Conservation (phyloP, 2,113 vertebrate species). For the Colius striatus region DNA sequence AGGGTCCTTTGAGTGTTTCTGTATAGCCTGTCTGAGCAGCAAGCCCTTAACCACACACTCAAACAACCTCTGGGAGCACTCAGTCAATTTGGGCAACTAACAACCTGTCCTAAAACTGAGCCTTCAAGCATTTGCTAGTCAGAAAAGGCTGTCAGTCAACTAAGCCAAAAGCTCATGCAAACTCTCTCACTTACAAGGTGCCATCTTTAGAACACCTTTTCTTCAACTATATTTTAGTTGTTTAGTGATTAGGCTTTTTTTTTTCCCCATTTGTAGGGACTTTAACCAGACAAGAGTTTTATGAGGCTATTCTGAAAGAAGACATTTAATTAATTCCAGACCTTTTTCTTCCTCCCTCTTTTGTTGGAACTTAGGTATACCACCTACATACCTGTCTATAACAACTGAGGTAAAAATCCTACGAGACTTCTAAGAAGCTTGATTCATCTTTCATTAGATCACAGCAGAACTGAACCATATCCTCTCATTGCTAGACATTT, state of each 20-base stretch:
- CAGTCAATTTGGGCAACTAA: constrained; percentile 56
- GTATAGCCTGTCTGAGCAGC: constrained; percentile 54
- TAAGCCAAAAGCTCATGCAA: constrained; percentile 12
- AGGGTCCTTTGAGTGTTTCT: constrained; percentile 53
- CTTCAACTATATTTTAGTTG: not conserved
- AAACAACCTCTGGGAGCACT: constrained; percentile 49
- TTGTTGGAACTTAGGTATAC: constrained; percentile 17
- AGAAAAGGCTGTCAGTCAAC: constrained; percentile 9
- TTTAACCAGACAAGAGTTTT: constrained; percentile 32
- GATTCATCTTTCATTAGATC: constrained; percentile 43
- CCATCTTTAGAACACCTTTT: constrained; percentile 10
- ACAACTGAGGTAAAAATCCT: constrained; percentile 43
- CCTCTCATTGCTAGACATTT: constrained; percentile 15
- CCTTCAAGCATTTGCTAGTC: constrained; percentile 33
- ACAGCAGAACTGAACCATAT: constrained; percentile 57
- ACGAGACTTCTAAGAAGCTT: constrained; percentile 34
- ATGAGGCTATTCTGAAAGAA: not conserved
- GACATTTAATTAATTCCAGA: constrained; percentile 17
- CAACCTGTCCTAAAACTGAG: constrained; percentile 56
- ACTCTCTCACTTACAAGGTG: not conserved
- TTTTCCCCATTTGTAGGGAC: not conserved
- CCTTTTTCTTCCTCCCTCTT: not conserved
- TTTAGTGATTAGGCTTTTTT: not conserved
- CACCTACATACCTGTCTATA: constrained; percentile 7
- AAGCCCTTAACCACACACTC: constrained; percentile 53